phyloP scores from a whole-genome alignment of 1,140 invertebrate species.

The Ips typographus region DNA sequence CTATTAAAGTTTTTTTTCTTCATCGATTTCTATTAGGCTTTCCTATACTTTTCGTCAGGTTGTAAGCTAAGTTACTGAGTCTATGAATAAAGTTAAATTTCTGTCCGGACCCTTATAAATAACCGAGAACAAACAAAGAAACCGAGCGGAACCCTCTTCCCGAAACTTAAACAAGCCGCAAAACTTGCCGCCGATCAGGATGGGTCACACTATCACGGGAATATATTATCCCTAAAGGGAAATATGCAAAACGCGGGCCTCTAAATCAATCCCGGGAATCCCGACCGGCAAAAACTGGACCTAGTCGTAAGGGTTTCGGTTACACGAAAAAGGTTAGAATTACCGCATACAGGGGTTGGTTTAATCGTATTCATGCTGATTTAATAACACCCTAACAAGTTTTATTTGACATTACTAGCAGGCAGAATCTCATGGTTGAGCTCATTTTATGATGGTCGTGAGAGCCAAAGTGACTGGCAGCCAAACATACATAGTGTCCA shows the following conservation, averaged over 20 bases:
- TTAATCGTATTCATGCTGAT: no score
- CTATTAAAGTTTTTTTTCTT: no score
- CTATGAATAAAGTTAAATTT: neutral
- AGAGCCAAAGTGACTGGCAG: no score
- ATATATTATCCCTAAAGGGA: constrained; percentile 25
- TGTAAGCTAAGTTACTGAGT: no score
- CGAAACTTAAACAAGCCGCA: constrained; percentile 19
- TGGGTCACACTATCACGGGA: constrained; percentile 20
- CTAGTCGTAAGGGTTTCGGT: neutral
- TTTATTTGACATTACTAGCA: no score
- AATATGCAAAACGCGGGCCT: constrained; percentile 23
- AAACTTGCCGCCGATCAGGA: constrained; percentile 10
- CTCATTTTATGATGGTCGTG: no score
- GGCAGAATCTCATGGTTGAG: no score
- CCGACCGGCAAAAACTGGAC: constrained; percentile 23
- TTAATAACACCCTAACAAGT: no score
- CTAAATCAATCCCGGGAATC: constrained; percentile 29
- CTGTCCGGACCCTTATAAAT: neutral
- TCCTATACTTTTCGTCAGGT: no score
- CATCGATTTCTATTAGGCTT: no score
- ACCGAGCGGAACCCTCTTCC: constrained; percentile 1
- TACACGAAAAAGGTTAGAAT: constrained; percentile 6
- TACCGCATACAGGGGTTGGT: neutral
- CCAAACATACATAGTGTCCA: no score
- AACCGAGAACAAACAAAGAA: constrained; percentile 10